A percentile compares a stretch with the other conserved stretches of the same genome.
These are phyloP conservation scores for Apamea anceps DNA, from an alignment of 2,888 invertebrate genomes.

Conservation along the genomic window DNA sequence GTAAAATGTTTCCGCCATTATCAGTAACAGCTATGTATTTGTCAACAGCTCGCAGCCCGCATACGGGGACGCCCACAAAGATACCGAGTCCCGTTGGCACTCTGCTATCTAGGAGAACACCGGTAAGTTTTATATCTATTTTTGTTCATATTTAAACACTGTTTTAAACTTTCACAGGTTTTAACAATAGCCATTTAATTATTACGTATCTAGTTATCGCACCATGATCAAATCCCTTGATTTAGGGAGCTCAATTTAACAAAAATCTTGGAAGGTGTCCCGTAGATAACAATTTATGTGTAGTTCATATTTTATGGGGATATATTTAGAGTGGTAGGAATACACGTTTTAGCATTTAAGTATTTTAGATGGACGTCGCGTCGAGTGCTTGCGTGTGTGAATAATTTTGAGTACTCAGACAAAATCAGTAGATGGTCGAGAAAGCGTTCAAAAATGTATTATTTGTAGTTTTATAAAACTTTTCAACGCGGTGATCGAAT, in stretches of 20 bases:
- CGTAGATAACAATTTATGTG: background rate
- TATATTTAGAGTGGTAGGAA: background rate
- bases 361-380: background rate
- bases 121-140: slow-evolving; percentile 86
- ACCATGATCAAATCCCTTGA: background rate
- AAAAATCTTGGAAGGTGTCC: background rate
- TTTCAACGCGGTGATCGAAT: background rate
- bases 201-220: background rate
- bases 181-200: background rate
- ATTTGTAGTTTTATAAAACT: background rate
- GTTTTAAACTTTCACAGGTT: background rate
- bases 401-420: background rate
- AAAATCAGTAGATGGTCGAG: background rate
- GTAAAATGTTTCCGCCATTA: slow-evolving; percentile 5
- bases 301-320: background rate
- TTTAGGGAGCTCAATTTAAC: background rate
- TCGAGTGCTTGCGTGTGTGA: too few species aligned
- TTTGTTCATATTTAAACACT: slow-evolving; percentile 17
- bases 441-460: background rate
- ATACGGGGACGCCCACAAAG: slow-evolving; percentile 91
- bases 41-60: slow-evolving; percentile 82
- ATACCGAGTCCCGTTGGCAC: slow-evolving; percentile 95
- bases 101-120: slow-evolving; percentile 89
- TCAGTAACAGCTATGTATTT: slow-evolving; percentile 40
- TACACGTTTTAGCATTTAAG: too few species aligned